Evolutionary conservation across 2,888 invertebrate species (phyloP).

Genomic region (Drosophila falleni): DNA sequence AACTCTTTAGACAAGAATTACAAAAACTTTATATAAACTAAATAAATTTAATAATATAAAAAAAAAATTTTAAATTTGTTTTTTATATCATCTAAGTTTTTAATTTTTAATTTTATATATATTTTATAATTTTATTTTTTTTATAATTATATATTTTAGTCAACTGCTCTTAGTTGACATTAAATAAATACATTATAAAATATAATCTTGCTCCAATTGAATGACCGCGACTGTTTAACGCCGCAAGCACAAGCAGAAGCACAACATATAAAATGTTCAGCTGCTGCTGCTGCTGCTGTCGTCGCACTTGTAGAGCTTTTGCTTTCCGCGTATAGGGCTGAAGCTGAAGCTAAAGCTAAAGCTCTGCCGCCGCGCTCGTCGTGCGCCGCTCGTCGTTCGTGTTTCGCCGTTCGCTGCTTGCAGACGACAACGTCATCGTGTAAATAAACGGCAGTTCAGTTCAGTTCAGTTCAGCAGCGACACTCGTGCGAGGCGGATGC

Average conservation of each 20-base stretch:
- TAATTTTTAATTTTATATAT: too few relatives aligned
- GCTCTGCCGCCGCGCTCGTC: constrained; percentile 27
- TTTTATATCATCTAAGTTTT: too few relatives aligned
- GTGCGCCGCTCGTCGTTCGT: constrained; percentile 5
- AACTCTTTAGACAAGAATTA: too few relatives aligned
- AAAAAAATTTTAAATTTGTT: too few relatives aligned
- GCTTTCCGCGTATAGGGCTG: constrained; percentile 30
- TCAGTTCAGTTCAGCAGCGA: constrained; percentile 59
- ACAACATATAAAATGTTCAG: constrained; percentile 51
- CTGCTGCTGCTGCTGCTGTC: constrained; percentile 26
- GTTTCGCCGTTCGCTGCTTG: background rate
- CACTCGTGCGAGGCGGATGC: constrained; percentile 76
- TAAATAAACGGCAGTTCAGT: constrained; percentile 74
- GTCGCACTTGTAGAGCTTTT: constrained; percentile 65
- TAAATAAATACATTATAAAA: too few relatives aligned
- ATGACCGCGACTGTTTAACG: constrained; percentile 27
- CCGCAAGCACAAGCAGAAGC: constrained; percentile 28
- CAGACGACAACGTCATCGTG: constrained; percentile 54
- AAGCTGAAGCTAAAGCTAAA: constrained; percentile 41
- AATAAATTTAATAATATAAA: too few relatives aligned
- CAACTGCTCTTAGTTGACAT: too few relatives aligned
- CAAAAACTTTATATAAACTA: too few relatives aligned
- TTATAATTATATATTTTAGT: too few relatives aligned
- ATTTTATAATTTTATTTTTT: too few relatives aligned
- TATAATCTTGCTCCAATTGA: constrained; percentile 3